A percentile compares a stretch with the other conserved stretches of the same genome.
Conservation (phyloP, 2,888 invertebrate species). For the Cheilosia variabilis region DNA sequence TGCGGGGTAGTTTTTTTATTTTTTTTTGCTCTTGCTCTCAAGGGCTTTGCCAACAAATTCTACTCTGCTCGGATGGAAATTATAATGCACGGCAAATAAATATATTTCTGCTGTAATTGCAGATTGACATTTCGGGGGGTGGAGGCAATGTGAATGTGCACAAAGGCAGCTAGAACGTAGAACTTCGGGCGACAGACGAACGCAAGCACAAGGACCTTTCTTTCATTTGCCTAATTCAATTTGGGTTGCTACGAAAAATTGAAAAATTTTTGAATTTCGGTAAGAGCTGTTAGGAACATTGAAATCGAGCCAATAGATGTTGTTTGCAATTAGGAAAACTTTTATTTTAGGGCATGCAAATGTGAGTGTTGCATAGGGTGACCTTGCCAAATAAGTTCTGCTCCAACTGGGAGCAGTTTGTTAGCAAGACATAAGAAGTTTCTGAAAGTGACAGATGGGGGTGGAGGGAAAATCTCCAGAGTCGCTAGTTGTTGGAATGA, state of each 20-base stretch:
- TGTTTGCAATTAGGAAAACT: conserved; percentile 10
- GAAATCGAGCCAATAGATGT: conserved; percentile 17
- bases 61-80: conserved; percentile 32
- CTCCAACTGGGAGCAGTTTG: background rate
- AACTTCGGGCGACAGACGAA: background rate
- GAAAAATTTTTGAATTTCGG: conserved; percentile 2
- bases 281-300: background rate
- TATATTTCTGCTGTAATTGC: conserved; percentile 49
- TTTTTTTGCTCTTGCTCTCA: no score
- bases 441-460: no score
- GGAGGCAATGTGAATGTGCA: background rate
- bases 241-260: conserved; percentile 12
- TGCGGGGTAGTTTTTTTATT: conserved; percentile 10
- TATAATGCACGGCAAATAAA: conserved; percentile 21
- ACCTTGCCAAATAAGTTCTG: background rate
- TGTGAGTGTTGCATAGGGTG: background rate
- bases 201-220: background rate
- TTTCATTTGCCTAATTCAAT: conserved; percentile 41
- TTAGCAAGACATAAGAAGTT: no score
- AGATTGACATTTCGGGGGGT: conserved; percentile 23
- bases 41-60: no score
- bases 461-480: no score
- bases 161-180: background rate
- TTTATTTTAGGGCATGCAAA: background rate
- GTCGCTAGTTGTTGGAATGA: no score